Evolutionary conservation across 2,113 vertebrate genomes (phyloP), one percentile per base, ranked within the genome.

Genomic region (Ailurus styani): DNA sequence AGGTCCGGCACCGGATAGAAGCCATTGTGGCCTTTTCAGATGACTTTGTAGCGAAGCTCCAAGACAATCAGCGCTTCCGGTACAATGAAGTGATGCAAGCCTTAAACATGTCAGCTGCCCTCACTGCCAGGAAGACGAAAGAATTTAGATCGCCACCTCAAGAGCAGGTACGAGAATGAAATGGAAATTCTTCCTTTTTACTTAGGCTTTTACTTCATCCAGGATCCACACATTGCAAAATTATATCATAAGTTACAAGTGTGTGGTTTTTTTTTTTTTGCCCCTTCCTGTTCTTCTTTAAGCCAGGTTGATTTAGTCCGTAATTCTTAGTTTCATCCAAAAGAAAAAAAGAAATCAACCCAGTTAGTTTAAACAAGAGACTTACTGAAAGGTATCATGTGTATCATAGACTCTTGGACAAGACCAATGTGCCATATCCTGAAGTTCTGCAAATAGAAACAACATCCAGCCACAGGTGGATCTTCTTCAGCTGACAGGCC

Each of bases 1-100:
- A 99, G 98, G 99, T 99, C 64, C 99, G 99, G 1, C 99, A 99
- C 94, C 98, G 99, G 27, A 99, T 99, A 86, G 99, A 99, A 99
- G 99, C 99, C 27, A 99, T 99, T 29, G 99, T 99, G 34, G 99
- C 99, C 60, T 99, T 99, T 98, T 99, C 99, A 0, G 99, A 99
- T 72, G 99, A 99, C 98, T 99, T 99, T 83, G 99, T 99, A 52
- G 99, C 99, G 4, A 99, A 99, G 97, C 99, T 99, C 83, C 99
- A 99, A 97, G 99, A 99, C 40, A 99, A 99, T 98, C 99, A 99
- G 1, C 99, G 99, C 7, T 99, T 99, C 97, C 99, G 99, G 18
- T 99, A 99, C 97, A 99, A 99, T 3, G 99, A 99, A 97, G 99
- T 99, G 57, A 99, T 99, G 99, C 99, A 99, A 95, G 99, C 99